Base-by-base conservation (phyloP, 1,140 invertebrate species). In the Drosophila kohkoa region DNA sequence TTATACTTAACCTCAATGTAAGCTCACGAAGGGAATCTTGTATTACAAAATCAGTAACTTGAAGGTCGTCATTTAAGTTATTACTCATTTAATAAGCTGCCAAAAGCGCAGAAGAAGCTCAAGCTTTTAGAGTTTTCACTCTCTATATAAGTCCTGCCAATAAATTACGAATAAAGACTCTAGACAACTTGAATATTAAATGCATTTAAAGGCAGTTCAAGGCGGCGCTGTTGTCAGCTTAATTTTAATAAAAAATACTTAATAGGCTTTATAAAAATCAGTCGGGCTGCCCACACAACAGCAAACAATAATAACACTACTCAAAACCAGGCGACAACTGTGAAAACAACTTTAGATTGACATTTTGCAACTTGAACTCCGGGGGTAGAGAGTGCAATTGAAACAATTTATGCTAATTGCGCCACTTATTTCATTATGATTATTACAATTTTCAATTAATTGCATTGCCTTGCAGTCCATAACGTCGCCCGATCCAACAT, bases 401-500 rank as follows among this genome's bases (percentile, higher is more conserved):
- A 78, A 75, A 62, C 49, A 75, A 75, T 69, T 82, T 78, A 80
- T 80, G 71, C 71, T 86, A 87, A 86, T 87, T 86, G 79, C 65
- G 30, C 30, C 71, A 74, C 38, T 74, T 74, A 69, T 60, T 74
- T 43, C 13, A 65, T 69, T 73, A 65, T 69, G 54, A 68, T 67
- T 68, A 68, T 76, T 69, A 64, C 70, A 58, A 58, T 35, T 68
- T 66, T 20, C 46, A 68, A 55, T 76, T 76, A 48, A 74, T 90
- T 81, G 45, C 77, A 91, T 85, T 68, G 81, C 66, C 72, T 90
- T 81, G 41, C 77, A 91, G 88, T 68, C 82, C 66, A 86, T 87
- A 80, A 92, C 80, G 76, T 86, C 92, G 65, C 86, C 83, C 15
- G 92, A 92, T 86, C 90, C 90, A 57, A 92, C 90, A 66, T 63